phyloP scores from a whole-genome alignment of 2,888 invertebrate genomes.

The Phytoseiulus persimilis region DNA sequence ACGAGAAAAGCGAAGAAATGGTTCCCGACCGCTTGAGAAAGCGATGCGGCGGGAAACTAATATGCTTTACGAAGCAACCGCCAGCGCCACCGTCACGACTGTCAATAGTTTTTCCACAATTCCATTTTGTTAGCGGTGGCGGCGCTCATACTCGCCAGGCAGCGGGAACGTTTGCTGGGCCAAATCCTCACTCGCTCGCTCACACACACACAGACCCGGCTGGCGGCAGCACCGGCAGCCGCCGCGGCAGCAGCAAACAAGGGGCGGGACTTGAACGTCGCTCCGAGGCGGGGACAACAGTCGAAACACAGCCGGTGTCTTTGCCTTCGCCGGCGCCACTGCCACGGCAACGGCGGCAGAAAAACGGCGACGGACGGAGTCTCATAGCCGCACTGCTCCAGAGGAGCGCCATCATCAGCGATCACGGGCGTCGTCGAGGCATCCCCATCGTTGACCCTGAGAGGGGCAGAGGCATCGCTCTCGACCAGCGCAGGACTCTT shows the following conservation, averaged over 20 bases:
- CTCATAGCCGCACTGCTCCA: not conserved
- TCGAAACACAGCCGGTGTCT: not conserved
- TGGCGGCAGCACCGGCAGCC: not conserved
- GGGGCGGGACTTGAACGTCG: not conserved
- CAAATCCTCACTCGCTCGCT: not conserved
- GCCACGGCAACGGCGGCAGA: not conserved
- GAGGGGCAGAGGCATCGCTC: not conserved
- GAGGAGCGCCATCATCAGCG: not conserved
- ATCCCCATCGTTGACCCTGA: not conserved
- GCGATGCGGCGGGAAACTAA: no score
- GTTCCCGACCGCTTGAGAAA: no score
- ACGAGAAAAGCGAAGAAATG: no score
- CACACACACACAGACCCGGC: not conserved
- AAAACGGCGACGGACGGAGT: not conserved
- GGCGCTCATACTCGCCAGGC: not conserved
- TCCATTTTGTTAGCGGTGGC: not conserved
- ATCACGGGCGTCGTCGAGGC: not conserved
- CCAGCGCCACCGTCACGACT: not conserved
- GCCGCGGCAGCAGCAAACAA: not conserved
- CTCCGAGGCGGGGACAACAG: not conserved
- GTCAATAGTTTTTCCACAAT: not conserved
- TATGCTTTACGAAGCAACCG: no score
- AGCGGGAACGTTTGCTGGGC: not conserved
- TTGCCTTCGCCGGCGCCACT: not conserved
- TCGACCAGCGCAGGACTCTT: no score